Evolutionary conservation across 1,140 invertebrate species (phyloP).

Genomic region (Drosophila persimilis): DNA sequence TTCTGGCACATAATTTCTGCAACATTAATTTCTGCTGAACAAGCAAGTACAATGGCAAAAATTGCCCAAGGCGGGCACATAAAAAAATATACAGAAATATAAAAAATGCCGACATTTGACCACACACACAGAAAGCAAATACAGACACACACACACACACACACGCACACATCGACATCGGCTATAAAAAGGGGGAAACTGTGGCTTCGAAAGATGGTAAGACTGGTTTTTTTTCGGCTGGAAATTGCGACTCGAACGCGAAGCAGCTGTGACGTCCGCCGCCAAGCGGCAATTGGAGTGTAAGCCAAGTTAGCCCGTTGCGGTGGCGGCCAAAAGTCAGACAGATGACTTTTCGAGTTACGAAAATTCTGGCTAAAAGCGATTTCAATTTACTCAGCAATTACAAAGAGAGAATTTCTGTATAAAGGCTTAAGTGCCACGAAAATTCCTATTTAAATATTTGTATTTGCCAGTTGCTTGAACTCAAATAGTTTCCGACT

Average conservation of each 20-base stretch:
- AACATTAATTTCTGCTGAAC: constrained; percentile 61
- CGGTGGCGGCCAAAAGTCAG: constrained; percentile 24
- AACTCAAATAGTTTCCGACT: not conserved
- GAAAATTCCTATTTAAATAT: no score
- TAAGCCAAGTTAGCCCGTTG: constrained; percentile 23
- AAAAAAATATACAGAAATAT: constrained; percentile 54
- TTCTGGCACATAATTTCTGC: constrained; percentile 62
- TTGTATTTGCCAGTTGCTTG: constrained; percentile 23
- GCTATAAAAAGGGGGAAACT: constrained; percentile 56
- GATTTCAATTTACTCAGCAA: constrained; percentile 56
- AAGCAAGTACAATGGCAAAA: constrained; percentile 57
- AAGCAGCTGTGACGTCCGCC: constrained; percentile 40
- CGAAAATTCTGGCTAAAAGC: constrained; percentile 72
- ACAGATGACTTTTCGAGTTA: constrained; percentile 64
- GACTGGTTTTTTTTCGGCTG: constrained; percentile 70
- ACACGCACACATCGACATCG: constrained; percentile 12
- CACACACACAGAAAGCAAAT: constrained; percentile 61
- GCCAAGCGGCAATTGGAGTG: not conserved
- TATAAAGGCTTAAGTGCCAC: constrained; percentile 9
- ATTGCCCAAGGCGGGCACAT: constrained; percentile 70
- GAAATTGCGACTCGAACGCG: constrained; percentile 54
- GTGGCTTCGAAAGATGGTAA: constrained; percentile 60
- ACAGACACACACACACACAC: constrained; percentile 16
- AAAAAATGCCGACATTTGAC: constrained; percentile 74
- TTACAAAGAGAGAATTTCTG: constrained; percentile 34